A percentile compares a stretch with the other conserved stretches of the same genome.
Evolutionary conservation across 2,797 vertebrate genomes (phyloP).

Genomic region (Lerista edwardsae): DNA sequence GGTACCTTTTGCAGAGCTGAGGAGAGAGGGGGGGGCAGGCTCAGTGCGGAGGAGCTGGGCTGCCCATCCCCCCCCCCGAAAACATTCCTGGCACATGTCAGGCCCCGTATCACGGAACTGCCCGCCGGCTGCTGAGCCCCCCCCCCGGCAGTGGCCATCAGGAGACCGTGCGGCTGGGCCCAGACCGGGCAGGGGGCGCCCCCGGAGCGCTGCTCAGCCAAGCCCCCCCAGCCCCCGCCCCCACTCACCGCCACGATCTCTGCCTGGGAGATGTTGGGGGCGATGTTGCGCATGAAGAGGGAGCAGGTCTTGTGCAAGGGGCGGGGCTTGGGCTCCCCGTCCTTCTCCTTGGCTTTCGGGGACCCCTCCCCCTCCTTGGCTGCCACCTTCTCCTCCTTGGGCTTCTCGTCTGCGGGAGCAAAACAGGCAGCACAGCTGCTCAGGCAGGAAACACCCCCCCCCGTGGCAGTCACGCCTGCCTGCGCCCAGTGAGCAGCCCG

Average conservation of each 20-base stretch:
- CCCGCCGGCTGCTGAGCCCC: background rate
- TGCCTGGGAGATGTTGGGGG: slow-evolving; percentile 89
- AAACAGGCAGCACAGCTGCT: too few relatives aligned
- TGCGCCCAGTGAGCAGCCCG: too few relatives aligned
- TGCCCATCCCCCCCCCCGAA: background rate
- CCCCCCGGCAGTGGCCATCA: too few relatives aligned
- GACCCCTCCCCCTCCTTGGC: slow-evolving; percentile 1
- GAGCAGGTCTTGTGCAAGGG: slow-evolving; percentile 92
- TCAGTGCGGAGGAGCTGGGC: too few relatives aligned
- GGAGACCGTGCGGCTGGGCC: too few relatives aligned
- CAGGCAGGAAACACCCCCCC: background rate
- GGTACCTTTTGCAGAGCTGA: slow-evolving; percentile 89
- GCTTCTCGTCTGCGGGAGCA: slow-evolving; percentile 66
- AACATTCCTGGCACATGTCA: too few relatives aligned
- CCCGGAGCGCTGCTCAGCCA: too few relatives aligned
- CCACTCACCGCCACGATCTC: slow-evolving; percentile 90
- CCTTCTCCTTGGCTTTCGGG: slow-evolving; percentile 77
- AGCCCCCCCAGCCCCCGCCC: rapidly evolving
- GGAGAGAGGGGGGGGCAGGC: background rate
- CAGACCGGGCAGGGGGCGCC: too few relatives aligned
- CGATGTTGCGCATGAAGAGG: slow-evolving; percentile 92
- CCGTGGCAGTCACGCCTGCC: too few relatives aligned
- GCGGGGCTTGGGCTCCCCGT: slow-evolving; percentile 85
- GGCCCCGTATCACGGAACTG: background rate
- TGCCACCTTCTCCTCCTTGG: slow-evolving; percentile 70